These are phyloP conservation scores for Chromis chromis DNA, from an alignment of 2,797 vertebrate species.

Conservation along the genomic window DNA sequence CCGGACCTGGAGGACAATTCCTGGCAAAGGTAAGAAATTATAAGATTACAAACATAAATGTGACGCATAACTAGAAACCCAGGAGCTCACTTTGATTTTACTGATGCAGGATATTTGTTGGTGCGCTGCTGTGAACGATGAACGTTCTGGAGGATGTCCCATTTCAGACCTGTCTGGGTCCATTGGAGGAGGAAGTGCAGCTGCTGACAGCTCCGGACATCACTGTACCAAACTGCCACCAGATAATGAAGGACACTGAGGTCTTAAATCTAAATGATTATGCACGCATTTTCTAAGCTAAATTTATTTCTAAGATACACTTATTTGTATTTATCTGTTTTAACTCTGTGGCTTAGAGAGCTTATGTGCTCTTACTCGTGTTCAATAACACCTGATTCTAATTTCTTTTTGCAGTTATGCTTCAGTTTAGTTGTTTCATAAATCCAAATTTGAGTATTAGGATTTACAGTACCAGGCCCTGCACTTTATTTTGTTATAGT, in stretches of 20 bases:
- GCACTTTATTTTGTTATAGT: background rate
- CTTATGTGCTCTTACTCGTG: background rate
- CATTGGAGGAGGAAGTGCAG: slow-evolving; percentile 64
- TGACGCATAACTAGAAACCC: background rate
- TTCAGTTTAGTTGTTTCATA: background rate
- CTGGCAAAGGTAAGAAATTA: slow-evolving; percentile 47
- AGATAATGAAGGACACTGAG: slow-evolving; percentile 87
- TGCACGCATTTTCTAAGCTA: background rate
- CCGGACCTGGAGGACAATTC: slow-evolving; percentile 3
- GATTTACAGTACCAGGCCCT: too few species aligned
- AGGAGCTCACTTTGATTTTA: background rate
- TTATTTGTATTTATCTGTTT: background rate
- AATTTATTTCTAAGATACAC: background rate
- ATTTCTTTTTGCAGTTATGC: background rate
- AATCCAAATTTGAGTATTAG: background rate
- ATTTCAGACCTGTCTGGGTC: slow-evolving; percentile 84
- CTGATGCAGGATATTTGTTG: slow-evolving; percentile 28
- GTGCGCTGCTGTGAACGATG: slow-evolving; percentile 72
- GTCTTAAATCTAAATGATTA: slow-evolving; percentile 50
- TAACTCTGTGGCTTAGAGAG: background rate
- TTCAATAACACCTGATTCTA: background rate
- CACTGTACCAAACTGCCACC: slow-evolving; percentile 78
- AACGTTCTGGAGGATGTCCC: slow-evolving; percentile 89
- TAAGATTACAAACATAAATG: background rate
- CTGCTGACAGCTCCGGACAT: slow-evolving; percentile 72